Evolutionary conservation across 2,797 vertebrate species (phyloP), one percentile per base, ranked within the genome.

Genomic region (Danio aesculapii): DNA sequence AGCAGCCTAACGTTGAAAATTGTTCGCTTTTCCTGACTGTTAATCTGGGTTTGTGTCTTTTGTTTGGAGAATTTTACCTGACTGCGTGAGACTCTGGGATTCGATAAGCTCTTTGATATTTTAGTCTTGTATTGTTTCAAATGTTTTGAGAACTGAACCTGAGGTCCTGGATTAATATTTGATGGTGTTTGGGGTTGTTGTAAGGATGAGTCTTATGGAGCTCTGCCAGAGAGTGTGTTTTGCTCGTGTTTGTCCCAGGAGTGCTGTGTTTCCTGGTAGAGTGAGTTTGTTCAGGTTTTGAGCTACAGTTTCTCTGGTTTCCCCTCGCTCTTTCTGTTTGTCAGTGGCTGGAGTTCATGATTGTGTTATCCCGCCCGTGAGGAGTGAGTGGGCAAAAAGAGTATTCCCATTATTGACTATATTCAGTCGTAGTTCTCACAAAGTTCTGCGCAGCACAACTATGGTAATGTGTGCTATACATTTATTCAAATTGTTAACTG

Each of bases 141-240:
- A 81, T 58, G 63, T 59, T 55, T 61, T 72, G 59, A 68, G 77
- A 80, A 50, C 17, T 57, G 55, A 79, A 76, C 78, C 78, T 67
- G 52, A 64, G 77, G 78, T 77, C 49, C 19, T 72, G 67, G 19
- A 84, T 81, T 67, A 84, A 82, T 84, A 74, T 84, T 84, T 84
- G 10, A 79, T 78, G 9, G 8, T 64, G 57, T 77, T 78, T 81
- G 46, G 70, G 69, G 61, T 82, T 69, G 75, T 62, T 49, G 64
- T 68, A 30, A 70, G 77, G 52, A 81, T 59, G 67, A 81, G 49
- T 73, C 17, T 21, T 61, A 11, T 75, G 64, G 63, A 76, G 72
- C 16, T 2, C 52, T 77, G 66, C 61, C 55, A 63, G 49, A 16
- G 66, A 39, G 41, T 64, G 52, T 61, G 67, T 61, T 75, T 76